Conservation (phyloP, 2,113 vertebrate species). For the Podarcis muralis region DNA sequence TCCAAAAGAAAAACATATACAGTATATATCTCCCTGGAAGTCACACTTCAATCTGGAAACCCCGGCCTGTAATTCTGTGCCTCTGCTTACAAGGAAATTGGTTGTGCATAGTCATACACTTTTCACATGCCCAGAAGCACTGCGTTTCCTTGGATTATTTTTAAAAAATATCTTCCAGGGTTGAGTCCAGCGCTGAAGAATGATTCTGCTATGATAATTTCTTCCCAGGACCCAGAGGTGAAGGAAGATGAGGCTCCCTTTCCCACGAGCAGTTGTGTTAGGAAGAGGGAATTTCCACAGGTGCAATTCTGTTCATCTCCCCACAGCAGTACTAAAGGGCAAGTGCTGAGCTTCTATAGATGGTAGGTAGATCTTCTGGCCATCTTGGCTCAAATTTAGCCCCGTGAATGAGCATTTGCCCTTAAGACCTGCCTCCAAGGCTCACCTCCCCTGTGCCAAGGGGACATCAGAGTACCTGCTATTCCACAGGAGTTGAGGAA, state of each 20-base stretch:
- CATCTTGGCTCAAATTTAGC: neutral
- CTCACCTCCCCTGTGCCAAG: neutral
- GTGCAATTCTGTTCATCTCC: neutral
- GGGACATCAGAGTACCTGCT: neutral
- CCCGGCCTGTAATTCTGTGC: rapidly evolving
- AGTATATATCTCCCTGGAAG: neutral
- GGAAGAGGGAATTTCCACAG: neutral
- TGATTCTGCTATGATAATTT: neutral
- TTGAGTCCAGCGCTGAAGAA: neutral
- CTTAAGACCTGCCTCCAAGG: neutral
- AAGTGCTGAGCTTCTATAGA: neutral
- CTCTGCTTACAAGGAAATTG: neutral
- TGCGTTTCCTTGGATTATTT: neutral
- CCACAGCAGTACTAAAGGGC: neutral
- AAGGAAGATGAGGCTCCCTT: neutral
- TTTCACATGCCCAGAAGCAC: neutral
- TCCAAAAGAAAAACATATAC: neutral
- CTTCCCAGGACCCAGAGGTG: neutral
- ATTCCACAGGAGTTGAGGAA: neutral
- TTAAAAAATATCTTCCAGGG: neutral
- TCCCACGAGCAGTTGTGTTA: neutral
- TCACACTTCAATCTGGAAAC: neutral
- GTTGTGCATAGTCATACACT: neutral
- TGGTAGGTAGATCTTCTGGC: neutral
- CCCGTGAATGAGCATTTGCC: neutral